Evolutionary conservation across 2,888 invertebrate genomes (phyloP).

Genomic region (Melieria picta): DNA sequence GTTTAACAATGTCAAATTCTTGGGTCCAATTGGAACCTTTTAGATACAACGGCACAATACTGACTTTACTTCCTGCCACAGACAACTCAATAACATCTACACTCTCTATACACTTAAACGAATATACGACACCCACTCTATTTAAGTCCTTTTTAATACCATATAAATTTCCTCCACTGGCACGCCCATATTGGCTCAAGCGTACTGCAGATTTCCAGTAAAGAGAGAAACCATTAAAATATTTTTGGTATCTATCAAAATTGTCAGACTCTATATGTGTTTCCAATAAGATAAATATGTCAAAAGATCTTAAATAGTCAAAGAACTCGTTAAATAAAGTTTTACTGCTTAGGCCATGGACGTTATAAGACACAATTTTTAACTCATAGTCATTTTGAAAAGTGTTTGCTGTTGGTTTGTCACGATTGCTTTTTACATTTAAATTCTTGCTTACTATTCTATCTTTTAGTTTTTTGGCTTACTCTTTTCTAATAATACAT

Average conservation of each 20-base stretch:
- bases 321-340: too few relatives aligned
- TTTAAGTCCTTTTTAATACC: neutral
- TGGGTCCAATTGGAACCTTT: neutral
- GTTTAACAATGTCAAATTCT: neutral
- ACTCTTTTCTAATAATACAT: neutral
- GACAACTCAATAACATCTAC: neutral
- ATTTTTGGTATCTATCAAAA: neutral
- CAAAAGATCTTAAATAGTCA: too few relatives aligned
- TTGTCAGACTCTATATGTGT: neutral
- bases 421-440: neutral
- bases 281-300: neutral
- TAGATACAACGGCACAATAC: neutral
- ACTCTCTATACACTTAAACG: neutral
- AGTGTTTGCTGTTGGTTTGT: neutral
- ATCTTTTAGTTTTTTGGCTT: neutral
- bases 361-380: neutral
- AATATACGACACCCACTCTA: neutral
- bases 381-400: neutral
- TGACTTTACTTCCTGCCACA: neutral
- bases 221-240: neutral
- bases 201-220: neutral
- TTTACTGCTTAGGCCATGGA: neutral
- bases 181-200: neutral
- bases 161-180: neutral
- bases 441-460: neutral